A percentile compares a stretch with the other conserved stretches of the same genome.
Evolutionary conservation across 2,113 vertebrate genomes (phyloP).

Genomic region (Connochaetes taurinus): DNA sequence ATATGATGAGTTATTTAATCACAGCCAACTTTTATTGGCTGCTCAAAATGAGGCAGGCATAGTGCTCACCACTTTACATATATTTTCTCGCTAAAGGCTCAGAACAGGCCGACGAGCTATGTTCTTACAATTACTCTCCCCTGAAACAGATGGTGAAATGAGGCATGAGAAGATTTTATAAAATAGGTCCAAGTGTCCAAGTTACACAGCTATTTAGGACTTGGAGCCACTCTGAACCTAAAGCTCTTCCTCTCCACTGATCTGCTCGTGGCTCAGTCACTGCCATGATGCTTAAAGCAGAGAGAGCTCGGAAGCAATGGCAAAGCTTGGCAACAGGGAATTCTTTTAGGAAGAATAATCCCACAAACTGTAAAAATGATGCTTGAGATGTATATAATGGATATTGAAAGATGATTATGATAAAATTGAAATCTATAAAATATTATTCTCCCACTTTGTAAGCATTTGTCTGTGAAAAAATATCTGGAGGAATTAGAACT

Average conservation of each 20-base stretch:
- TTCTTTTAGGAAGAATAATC: not conserved
- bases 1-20: constrained; percentile 1
- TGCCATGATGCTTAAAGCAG: not conserved
- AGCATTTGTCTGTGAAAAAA: not conserved
- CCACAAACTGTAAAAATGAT: not conserved
- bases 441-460: not conserved
- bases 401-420: not conserved
- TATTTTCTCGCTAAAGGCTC: constrained; percentile 13
- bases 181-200: constrained; percentile 23
- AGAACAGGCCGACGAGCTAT: not conserved
- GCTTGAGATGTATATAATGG: not conserved
- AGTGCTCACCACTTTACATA: constrained; percentile 9
- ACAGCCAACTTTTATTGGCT: not conserved
- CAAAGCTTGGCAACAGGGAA: not conserved
- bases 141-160: constrained; percentile 34
- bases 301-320: not conserved
- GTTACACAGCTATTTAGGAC: not conserved
- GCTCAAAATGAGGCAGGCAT: not conserved
- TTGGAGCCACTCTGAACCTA: not conserved
- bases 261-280: not conserved
- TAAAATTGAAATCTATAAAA: constrained; percentile 29
- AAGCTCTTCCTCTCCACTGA: not conserved
- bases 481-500: constrained; percentile 14
- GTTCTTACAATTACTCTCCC: constrained; percentile 16
- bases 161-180: constrained; percentile 21